Conservation (phyloP, 2,797 vertebrate genomes). For the Urocyon cinereoargenteus region DNA sequence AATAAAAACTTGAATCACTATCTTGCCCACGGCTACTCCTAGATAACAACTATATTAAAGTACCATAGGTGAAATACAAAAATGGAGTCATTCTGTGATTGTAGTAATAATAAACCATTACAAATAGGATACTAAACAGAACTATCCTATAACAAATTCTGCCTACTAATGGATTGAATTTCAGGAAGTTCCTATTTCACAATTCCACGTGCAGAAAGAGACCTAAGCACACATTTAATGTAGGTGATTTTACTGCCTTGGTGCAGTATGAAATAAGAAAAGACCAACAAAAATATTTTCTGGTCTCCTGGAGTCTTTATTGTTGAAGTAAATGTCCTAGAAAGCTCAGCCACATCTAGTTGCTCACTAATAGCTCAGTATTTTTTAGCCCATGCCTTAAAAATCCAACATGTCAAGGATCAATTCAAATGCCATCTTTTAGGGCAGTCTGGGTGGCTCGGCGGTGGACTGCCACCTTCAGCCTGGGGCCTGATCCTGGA, state of each 20-base stretch:
- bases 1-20: neutral
- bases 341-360: neutral
- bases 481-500: too few relatives aligned
- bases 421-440: neutral
- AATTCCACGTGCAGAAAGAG: neutral
- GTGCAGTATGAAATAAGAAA: neutral
- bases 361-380: neutral
- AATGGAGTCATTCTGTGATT: neutral
- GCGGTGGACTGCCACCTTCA: too few relatives aligned
- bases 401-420: neutral
- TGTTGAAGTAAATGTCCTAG: neutral
- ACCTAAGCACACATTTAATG: neutral
- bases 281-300: neutral
- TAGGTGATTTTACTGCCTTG: neutral
- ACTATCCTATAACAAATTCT: neutral
- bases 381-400: neutral
- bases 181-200: neutral
- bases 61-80: neutral
- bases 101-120: neutral
- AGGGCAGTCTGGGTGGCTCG: too few relatives aligned
- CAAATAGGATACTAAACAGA: neutral
- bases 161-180: neutral
- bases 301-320: neutral
- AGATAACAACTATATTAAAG: neutral
- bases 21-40: neutral